Evolutionary conservation across 2,888 invertebrate genomes (phyloP), one percentile per base, ranked within the genome.

Genomic region (Dicranocentrus wangi): DNA sequence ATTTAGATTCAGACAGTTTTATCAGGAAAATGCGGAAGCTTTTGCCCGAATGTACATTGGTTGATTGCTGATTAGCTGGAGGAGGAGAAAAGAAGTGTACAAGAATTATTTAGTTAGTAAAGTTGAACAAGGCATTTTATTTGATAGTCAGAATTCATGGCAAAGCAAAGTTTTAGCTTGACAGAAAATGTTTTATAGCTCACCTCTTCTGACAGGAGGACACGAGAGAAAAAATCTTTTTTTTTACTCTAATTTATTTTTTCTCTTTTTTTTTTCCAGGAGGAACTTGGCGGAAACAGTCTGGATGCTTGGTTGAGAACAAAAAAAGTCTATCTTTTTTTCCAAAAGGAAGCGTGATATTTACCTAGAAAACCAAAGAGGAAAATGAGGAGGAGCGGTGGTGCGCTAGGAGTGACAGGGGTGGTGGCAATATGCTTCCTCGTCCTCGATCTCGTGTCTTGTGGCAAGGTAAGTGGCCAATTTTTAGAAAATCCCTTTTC

Each of bases 381-480:
- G 68, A 69, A 61, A 68, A 55, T 55, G 60, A 76, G 43, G 39
- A 13, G 27, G 2, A 69, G 61, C 51, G 43, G 66, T n/a, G n/a
- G n/a, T 66, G 72, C 58, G 60, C 60, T 72, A 60, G 61, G 68
- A 60, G 76, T 60, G 68, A 76, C 68, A 39, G 72, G 66, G 2
- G 72, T 27, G 5, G 66, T 79, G 51, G 72, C 51, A 66, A 72
- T 71, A 79, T 79, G 79, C 66, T 79, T 71, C 60, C 72, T 79
- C 17, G 66, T 79, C 72, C 51, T 70, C 47, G 68, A 25, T 60
- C n/a, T n/a, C n/a, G 79, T 79, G 79, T 72, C 79, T 66, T 79
- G 79, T 66, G 79, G 79, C 58, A 79, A 79, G 79, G 79, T 79
- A 79, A 79, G 79, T 70, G 47, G 28, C 63, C 63, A 66, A 55